A percentile compares a stretch with the other conserved stretches of the same genome.
Conservation (phyloP, 1,140 invertebrate genomes). For the Orchesella cincta region DNA sequence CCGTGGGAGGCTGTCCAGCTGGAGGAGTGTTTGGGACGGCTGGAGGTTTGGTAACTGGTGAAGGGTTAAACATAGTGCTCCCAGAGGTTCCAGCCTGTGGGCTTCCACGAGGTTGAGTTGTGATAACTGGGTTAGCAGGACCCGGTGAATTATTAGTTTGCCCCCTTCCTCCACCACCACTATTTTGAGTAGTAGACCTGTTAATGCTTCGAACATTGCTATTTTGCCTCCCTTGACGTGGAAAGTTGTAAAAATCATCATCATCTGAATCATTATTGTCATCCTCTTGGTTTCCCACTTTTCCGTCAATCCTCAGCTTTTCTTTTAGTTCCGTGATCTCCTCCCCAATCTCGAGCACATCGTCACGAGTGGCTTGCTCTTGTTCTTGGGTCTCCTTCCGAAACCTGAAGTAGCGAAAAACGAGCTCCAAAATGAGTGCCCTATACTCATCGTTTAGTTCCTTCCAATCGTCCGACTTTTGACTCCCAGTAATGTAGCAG, state of each 20-base stretch:
- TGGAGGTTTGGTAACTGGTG: no score
- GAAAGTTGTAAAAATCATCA: not conserved
- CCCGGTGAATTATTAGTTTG: no score
- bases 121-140: no score
- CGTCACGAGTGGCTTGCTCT: not conserved
- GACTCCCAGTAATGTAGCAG: not conserved
- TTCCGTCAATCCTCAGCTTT: not conserved
- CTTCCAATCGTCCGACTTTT: conserved; percentile 9
- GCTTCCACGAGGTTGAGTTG: no score
- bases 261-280: not conserved
- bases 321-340: conserved; percentile 14
- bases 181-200: no score
- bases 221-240: not conserved
- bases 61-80: no score
- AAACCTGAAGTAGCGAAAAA: not conserved
- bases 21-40: no score
- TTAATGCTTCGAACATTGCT: no score
- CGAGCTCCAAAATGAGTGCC: not conserved
- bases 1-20: no score
- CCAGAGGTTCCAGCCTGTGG: no score
- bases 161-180: no score
- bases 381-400: not conserved
- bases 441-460: not conserved
- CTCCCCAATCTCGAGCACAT: conserved; percentile 19
- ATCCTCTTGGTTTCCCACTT: not conserved